Evolutionary conservation across 1,140 invertebrate genomes (phyloP), one percentile per base, ranked within the genome.

Genomic region (Schlechtendalia chinensis): DNA sequence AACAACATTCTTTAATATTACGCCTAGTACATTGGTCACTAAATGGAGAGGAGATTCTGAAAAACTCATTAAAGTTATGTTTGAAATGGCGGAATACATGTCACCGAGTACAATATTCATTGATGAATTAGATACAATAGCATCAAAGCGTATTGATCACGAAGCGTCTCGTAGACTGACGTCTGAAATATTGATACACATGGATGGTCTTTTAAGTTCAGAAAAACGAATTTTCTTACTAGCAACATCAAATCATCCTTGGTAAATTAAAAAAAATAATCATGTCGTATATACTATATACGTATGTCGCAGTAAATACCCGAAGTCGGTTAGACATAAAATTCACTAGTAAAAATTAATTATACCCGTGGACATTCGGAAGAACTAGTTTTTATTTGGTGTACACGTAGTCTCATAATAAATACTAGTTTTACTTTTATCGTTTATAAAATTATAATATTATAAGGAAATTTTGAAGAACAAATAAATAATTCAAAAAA

Each of bases 31-130:
- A 1, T 89, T 98, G 27, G 90, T 96, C 6, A 96, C 94, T 84
- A 98, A 98, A 87, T 98, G 96, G 95, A 88, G 96, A 74, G 96
- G 96, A 0, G 96, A 98, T 83, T 97, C 95, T 0, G 96, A 98
- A 87, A 98, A 97, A 86, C 91, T 96, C 82, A 89, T 96, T 54
- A 90, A 93, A 84, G 93, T 92, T 84, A 86, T 98, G 19, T 95
- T 95, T 82, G 93, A 96, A 82, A 89, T 96, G 88, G 97, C 97
- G 0, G 89, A 92, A n/a, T 92, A 92, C 85, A 92, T 95, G 85
- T 91, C 96, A 0, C 97, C 97, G 0, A 93, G 94, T 1, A 95
- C 95, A 54, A 96, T 99, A 83, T 99, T 99, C 86, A 91, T 99
- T 53, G 97, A 99, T 85, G 97, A 99, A 87, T 92, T 98, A 69